A percentile compares a stretch with the other conserved stretches of the same genome.
Conservation (phyloP, 2,797 vertebrate genomes). For the Cheirogaleus major region DNA sequence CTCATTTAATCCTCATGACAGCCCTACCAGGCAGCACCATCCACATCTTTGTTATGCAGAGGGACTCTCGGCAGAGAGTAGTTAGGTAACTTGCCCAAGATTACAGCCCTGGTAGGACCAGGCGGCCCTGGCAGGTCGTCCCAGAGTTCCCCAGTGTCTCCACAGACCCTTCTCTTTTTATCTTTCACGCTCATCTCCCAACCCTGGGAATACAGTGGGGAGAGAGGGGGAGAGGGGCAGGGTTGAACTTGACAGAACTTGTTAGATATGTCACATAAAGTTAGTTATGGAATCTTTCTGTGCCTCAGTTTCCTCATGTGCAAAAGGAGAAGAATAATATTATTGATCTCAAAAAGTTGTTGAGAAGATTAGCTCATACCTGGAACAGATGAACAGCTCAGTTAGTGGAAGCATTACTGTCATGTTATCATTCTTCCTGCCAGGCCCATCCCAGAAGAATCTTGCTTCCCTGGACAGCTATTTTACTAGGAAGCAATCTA, state of each 20-base stretch:
- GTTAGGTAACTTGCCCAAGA: background rate
- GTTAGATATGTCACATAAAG: background rate
- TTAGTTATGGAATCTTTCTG: background rate
- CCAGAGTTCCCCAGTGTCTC: background rate
- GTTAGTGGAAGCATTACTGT: background rate
- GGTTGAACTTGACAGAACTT: background rate
- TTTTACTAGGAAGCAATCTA: background rate
- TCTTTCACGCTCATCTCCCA: background rate
- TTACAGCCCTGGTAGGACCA: background rate
- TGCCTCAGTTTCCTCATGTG: background rate
- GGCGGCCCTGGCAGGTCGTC: background rate
- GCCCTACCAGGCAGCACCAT: fast-evolving
- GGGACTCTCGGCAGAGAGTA: background rate
- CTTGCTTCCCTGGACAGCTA: background rate
- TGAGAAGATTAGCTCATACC: background rate
- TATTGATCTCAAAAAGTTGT: background rate
- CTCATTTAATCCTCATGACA: background rate
- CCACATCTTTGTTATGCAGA: background rate
- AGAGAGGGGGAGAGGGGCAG: background rate
- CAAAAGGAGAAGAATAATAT: background rate
- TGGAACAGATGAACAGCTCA: background rate
- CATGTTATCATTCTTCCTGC: background rate
- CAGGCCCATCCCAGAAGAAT: background rate
- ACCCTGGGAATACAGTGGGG: no score
- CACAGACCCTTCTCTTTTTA: background rate